phyloP scores from a whole-genome alignment of 2,888 invertebrate genomes.

The Tribolium freemani region DNA sequence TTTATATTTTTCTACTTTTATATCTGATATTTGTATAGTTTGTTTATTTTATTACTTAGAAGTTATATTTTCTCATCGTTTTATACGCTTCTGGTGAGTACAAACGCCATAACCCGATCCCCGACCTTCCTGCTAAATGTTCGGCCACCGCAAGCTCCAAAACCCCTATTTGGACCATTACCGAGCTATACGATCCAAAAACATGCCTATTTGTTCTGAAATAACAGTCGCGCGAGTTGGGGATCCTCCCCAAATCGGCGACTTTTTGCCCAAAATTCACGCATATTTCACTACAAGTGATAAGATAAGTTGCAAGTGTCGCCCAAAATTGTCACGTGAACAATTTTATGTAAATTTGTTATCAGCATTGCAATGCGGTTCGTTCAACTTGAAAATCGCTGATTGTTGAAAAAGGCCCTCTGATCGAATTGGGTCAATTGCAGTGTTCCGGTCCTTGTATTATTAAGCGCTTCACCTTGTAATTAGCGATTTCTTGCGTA shows the following conservation, averaged over 20 bases:
- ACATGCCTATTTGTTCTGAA: too few relatives aligned
- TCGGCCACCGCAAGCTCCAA: not conserved
- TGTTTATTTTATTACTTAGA: slow-evolving; percentile 65
- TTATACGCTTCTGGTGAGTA: slow-evolving; percentile 65
- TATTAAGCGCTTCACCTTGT: slow-evolving; percentile 49
- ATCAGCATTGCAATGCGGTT: not conserved
- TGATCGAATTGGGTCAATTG: slow-evolving; percentile 57
- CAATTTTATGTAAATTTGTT: slow-evolving; percentile 6
- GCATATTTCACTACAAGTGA: too few relatives aligned
- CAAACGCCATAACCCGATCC: not conserved
- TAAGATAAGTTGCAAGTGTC: too few relatives aligned
- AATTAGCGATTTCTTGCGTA: slow-evolving; percentile 43
- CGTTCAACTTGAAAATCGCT: slow-evolving; percentile 4
- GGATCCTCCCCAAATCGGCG: too few relatives aligned
- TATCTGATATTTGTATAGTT: slow-evolving; percentile 66
- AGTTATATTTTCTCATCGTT: slow-evolving; percentile 64
- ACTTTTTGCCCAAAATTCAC: too few relatives aligned
- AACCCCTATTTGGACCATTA: not conserved
- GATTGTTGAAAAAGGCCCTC: not conserved
- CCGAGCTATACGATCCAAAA: too few relatives aligned
- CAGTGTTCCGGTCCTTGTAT: slow-evolving; percentile 58
- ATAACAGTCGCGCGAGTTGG: too few relatives aligned
- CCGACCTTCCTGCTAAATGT: not conserved
- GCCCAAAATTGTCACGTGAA: not conserved
- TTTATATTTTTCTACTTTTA: slow-evolving; percentile 69